Base-by-base conservation (phyloP, 2,888 invertebrate species). In the Drosophila quasianomalipes region DNA sequence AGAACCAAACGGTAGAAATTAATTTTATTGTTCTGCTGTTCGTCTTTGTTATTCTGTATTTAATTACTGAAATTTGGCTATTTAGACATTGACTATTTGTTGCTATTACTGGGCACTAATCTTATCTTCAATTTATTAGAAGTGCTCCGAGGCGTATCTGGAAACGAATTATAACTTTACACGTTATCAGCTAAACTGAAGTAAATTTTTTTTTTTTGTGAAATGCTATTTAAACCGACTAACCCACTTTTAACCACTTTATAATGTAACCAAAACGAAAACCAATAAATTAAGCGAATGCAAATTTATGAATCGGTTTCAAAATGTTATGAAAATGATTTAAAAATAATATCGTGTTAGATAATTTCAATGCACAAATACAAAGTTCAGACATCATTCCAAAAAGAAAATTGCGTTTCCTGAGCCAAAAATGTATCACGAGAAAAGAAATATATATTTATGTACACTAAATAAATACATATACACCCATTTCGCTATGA, bases 231-330 rank as follows among this genome's bases (percentile, higher is more conserved):
- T 12, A 51, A 70, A n/a, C n/a, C 0, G 3, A 57, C 41, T 85
- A 73, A 70, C 83, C 85, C 73, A 85, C 70, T 72, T 82, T 70
- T 53, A 63, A 68, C 47, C 26, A 59, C 37, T 59, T 35, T 57
- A 39, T 72, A 59, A 49, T 52, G 44, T 35, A 30, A 52, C 52
- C 39, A 5, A 74, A 61, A 49, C 33, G 41, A 70, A 65, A 63
- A 51, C 70, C 51, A 52, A 54, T 52, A n/a, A 64, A 49, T 63
- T 51, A 47, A 28, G 54, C 35, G 7, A 62, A 51, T 14, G n/a
- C 22, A 7, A 59, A 66, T 61, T 53, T 28, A 2, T 19, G 12
- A 52, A n/a, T 30, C 30, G 19, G 10, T 30, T 65, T 31, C 49
- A 39, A 54, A 47, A 10, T 37, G 33, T 44, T 16, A 30, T 19